phyloP scores from a whole-genome alignment of 2,888 invertebrate genomes.

The Imbricaverruca yamaguchii region DNA sequence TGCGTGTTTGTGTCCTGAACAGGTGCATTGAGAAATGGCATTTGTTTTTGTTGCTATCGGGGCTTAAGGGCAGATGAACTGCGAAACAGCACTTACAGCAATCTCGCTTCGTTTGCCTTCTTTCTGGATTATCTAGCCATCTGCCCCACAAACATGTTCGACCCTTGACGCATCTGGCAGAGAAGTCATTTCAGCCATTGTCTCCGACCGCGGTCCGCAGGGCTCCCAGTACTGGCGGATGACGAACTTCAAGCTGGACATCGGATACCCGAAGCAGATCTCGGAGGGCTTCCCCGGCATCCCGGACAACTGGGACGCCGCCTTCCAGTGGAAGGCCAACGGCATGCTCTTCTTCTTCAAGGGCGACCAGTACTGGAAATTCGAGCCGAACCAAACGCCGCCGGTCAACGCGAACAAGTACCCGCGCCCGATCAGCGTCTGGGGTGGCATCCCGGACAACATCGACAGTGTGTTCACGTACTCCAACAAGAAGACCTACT shows the following conservation, averaged over 20 bases:
- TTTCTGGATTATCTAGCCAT: too few relatives aligned
- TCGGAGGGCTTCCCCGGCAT: slow-evolving; percentile 90
- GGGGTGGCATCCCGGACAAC: slow-evolving; percentile 82
- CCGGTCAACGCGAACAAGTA: slow-evolving; percentile 75
- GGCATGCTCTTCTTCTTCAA: slow-evolving; percentile 94
- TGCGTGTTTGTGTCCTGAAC: too few relatives aligned
- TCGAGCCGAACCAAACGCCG: slow-evolving; percentile 76
- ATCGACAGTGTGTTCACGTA: slow-evolving; percentile 87
- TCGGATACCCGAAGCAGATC: slow-evolving; percentile 84
- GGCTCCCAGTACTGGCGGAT: slow-evolving; percentile 85
- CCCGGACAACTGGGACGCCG: slow-evolving; percentile 87
- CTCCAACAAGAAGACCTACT: slow-evolving; percentile 92
- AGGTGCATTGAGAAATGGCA: too few relatives aligned
- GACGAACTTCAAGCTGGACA: slow-evolving; percentile 71
- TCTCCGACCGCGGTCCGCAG: slow-evolving; percentile 37
- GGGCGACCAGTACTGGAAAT: slow-evolving; percentile 84
- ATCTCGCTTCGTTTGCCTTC: too few relatives aligned
- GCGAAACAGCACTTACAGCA: too few relatives aligned
- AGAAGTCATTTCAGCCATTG: too few relatives aligned
- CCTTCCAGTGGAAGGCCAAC: slow-evolving; percentile 93
- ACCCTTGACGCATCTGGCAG: too few relatives aligned
- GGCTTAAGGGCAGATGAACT: too few relatives aligned
- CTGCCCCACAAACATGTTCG: too few relatives aligned
- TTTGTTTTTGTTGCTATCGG: too few relatives aligned
- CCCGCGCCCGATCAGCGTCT: slow-evolving; percentile 80